Conservation (phyloP, 2,888 invertebrate species). For the Himalopsyche japonica region DNA sequence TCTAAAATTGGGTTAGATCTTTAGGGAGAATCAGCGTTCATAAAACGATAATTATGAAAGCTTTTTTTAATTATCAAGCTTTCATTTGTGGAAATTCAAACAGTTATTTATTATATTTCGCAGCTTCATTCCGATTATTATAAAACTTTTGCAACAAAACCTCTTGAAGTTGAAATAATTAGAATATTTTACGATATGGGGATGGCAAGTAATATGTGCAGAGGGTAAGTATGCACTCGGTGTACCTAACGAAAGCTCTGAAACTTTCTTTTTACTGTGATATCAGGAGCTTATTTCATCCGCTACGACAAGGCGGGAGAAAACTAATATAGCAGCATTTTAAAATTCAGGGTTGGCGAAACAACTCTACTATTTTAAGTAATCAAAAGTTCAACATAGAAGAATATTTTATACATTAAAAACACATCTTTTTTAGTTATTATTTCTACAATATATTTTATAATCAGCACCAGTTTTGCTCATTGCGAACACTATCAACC, state of each 20-base stretch:
- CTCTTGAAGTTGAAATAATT: neutral
- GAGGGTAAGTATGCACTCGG: neutral
- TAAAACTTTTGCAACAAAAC: neutral
- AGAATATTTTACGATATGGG: neutral
- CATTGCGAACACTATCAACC: no score
- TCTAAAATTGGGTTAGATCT: no score
- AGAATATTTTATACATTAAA: no score
- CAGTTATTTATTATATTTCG: neutral
- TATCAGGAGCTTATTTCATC: neutral
- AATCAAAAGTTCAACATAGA: no score
- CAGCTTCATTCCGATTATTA: neutral
- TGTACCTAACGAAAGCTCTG: neutral
- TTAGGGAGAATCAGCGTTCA: no score
- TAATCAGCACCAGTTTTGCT: no score
- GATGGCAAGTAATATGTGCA: neutral
- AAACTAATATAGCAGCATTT: neutral
- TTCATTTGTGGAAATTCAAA: neutral
- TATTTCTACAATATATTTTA: no score
- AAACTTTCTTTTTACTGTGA: neutral
- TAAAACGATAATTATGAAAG: neutral
- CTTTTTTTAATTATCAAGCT: neutral
- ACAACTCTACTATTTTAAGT: neutral
- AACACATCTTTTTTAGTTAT: no score
- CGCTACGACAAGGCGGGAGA: neutral
- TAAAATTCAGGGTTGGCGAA: neutral